Evolutionary conservation across 2,113 vertebrate species (phyloP).

Genomic region (Neogale vison): DNA sequence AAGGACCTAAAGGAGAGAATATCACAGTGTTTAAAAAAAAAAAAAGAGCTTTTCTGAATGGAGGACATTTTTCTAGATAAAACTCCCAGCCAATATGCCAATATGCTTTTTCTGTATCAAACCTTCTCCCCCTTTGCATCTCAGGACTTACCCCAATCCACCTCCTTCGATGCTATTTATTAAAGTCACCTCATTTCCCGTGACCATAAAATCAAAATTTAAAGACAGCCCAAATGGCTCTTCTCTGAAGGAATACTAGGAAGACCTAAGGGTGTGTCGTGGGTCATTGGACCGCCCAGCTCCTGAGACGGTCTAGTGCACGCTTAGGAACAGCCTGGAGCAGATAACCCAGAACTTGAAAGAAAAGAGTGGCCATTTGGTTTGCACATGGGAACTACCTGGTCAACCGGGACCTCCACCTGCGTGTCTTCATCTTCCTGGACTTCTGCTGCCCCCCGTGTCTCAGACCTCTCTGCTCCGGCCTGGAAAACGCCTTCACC

Average conservation of each 20-base stretch:
- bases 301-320: background rate
- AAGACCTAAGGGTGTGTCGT: background rate
- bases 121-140: background rate
- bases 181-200: background rate
- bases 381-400: conserved; percentile 78
- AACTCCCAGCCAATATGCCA: background rate
- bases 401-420: conserved; percentile 87
- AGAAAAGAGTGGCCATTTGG: background rate
- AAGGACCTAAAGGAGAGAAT: conserved; percentile 9
- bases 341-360: background rate
- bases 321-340: accelerated
- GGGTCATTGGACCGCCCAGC: background rate
- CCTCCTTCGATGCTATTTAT: background rate
- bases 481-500: conserved; percentile 89
- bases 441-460: conserved; percentile 84
- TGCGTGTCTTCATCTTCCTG: conserved; percentile 85
- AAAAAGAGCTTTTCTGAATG: background rate
- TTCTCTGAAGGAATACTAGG: background rate
- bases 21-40: background rate
- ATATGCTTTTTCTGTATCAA: background rate
- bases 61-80: background rate
- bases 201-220: background rate
- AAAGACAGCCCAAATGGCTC: background rate
- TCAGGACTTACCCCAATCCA: background rate
- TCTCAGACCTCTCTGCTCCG: conserved; percentile 81